These are phyloP conservation scores for Astreopora myriophthalma DNA, from an alignment of 64 coral and sea anemone genomes.

Conservation along the genomic window DNA sequence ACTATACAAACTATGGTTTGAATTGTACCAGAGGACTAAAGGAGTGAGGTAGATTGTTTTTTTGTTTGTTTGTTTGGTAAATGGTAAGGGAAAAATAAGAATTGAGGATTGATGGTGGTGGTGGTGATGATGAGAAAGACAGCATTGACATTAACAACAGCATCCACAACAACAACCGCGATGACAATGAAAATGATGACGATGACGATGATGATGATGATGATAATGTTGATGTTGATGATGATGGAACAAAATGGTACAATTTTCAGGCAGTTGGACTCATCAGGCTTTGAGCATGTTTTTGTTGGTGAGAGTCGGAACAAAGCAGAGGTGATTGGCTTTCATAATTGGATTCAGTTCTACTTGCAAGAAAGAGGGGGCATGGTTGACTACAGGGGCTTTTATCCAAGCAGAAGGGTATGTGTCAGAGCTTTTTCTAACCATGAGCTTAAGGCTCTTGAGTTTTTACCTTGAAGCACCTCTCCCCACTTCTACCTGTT, in stretches of 20 bases:
- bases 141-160: too few relatives aligned
- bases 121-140: too few relatives aligned
- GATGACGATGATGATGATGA: too few relatives aligned
- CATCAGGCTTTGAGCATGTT: conserved; percentile 99
- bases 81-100: not conserved
- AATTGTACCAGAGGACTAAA: conserved; percentile 83
- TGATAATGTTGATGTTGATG: too few relatives aligned
- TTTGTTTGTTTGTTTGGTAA: not conserved
- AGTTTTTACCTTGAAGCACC: too few relatives aligned
- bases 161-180: too few relatives aligned
- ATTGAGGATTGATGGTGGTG: too few relatives aligned
- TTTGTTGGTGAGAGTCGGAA: conserved; percentile 93
- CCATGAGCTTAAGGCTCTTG: too few relatives aligned
- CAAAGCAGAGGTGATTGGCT: conserved; percentile 86
- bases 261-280: conserved; percentile 66
- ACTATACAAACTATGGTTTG: conserved; percentile 90
- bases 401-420: conserved; percentile 85
- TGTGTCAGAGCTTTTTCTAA: too few relatives aligned
- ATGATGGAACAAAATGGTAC: too few relatives aligned
- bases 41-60: conserved; percentile 60
- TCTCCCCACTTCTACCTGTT: too few relatives aligned
- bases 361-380: conserved; percentile 95
- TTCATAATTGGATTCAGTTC: conserved; percentile 99
- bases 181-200: too few relatives aligned
- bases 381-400: conserved; percentile 93